phyloP scores from a whole-genome alignment of 1,140 invertebrate genomes.

The Micrasema longulum region DNA sequence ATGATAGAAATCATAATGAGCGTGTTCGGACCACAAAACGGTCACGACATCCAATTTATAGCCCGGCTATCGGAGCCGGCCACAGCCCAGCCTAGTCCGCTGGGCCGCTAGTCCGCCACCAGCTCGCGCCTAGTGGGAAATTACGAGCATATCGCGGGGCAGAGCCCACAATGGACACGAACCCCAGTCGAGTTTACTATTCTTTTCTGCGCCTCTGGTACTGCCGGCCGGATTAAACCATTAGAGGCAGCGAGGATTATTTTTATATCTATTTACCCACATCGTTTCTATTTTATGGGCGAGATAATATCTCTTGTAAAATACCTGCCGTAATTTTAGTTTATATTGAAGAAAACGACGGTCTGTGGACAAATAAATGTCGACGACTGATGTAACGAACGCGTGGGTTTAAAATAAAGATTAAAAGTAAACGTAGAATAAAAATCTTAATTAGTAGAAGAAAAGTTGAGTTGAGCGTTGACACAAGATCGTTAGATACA shows the following conservation, averaged over 20 bases:
- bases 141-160: constrained; percentile 23
- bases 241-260: neutral
- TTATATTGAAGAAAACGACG: neutral
- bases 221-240: constrained; percentile 17
- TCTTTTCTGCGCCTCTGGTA: constrained; percentile 27
- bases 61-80: constrained; percentile 21
- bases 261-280: too few species aligned
- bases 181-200: constrained; percentile 2
- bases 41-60: constrained; percentile 43
- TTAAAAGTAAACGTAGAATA: neutral
- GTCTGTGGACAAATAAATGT: constrained; percentile 7
- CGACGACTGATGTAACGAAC: neutral
- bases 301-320: too few species aligned
- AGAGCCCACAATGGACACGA: constrained; percentile 5
- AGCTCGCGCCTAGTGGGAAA: constrained; percentile 26
- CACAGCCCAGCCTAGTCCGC: constrained; percentile 6
- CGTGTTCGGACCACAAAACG: constrained; percentile 40
- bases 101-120: neutral
- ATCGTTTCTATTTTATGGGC: too few species aligned
- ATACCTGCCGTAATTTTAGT: too few species aligned
- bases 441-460: constrained; percentile 18
- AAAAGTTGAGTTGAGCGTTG: constrained; percentile 15
- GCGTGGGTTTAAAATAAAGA: neutral
- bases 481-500: constrained; percentile 26
- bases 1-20: constrained; percentile 43